Conservation (phyloP, 1,140 invertebrate species). For the Eumeta japonica region DNA sequence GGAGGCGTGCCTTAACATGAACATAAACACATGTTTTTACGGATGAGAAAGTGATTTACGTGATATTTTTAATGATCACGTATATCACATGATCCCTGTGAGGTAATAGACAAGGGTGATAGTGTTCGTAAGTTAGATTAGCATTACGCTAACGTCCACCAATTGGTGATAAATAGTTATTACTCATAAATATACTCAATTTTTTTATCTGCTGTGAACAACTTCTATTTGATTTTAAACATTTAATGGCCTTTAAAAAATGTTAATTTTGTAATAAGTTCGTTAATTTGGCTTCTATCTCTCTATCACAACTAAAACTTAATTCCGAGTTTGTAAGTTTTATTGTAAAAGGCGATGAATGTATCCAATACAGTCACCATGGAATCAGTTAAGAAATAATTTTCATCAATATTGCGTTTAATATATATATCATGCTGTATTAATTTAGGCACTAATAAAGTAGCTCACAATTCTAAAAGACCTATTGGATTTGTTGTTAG, state of each 20-base stretch:
- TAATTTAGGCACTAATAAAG: constrained; percentile 15
- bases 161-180: constrained; percentile 14
- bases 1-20: too few relatives aligned
- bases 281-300: not conserved
- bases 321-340: not conserved
- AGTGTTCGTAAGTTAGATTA: constrained; percentile 7
- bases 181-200: constrained; percentile 29
- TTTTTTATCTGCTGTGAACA: constrained; percentile 8
- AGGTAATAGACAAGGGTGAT: constrained; percentile 15
- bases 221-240: constrained; percentile 2
- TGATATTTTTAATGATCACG: constrained; percentile 25
- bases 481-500: too few relatives aligned
- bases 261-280: not conserved
- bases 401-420: too few relatives aligned
- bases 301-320: not conserved
- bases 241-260: constrained; percentile 1
- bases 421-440: too few relatives aligned
- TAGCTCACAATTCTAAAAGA: constrained; percentile 19
- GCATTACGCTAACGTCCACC: constrained; percentile 20
- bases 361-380: too few relatives aligned
- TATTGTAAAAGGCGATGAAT: constrained; percentile 28
- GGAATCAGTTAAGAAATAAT: constrained; percentile 25
- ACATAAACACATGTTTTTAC: too few relatives aligned
- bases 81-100: constrained; percentile 9
- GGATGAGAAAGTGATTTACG: constrained; percentile 18